Evolutionary conservation across 2,113 vertebrate species (phyloP), one percentile per base, ranked within the genome.

Genomic region (Albula glossodonta): DNA sequence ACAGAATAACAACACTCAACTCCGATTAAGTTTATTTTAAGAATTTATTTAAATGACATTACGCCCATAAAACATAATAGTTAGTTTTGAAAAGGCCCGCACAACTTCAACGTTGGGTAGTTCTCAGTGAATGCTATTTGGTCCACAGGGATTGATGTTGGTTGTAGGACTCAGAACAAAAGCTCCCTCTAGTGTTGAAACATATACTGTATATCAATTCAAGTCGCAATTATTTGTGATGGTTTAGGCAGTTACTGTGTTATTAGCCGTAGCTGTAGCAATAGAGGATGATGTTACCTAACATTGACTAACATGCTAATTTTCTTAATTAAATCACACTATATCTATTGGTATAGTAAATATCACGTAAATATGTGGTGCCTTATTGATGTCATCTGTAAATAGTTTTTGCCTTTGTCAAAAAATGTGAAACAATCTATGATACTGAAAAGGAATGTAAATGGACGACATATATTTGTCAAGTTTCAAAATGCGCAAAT

Each of bases 131-230:
- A 22, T 17, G 22, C 66, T 74, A 74, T n/a, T 74, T 74, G 19
- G 66, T 31, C 66, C 66, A 74, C 66, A 10, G 66, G 66, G 66
- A 74, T 74, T 31, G 22, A 22, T 74, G 66, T 2, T 74, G 66
- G 66, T 74, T 25, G n/a, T n/a, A 74, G 83, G 51, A 84, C 50
- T 84, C 83, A 56, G 63, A 51, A 49, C 50, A 84, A 56, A 48
- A 63, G 84, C 84, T 80, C 84, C 84, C 84, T 63, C 84, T 85
- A 80, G 84, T 81, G 84, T 80, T 53, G 50, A 56, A 85, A 85
- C 22, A 79, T 49, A 79, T 17, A 41, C 79, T 63, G 77, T 19
- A 17, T 56, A 12, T 7, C 51, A 49, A 5, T 6, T 15, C 41
- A 49, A 17, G 48, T 48, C 13, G 41, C 78, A 49, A 17, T 78